Percentiles rank a stretch among this genome's conserved stretches.
These are phyloP conservation scores for Halichondria panicea DNA, from an alignment of 37 sponge, comb jelly and placozoan genomes.

Conservation along the genomic window DNA sequence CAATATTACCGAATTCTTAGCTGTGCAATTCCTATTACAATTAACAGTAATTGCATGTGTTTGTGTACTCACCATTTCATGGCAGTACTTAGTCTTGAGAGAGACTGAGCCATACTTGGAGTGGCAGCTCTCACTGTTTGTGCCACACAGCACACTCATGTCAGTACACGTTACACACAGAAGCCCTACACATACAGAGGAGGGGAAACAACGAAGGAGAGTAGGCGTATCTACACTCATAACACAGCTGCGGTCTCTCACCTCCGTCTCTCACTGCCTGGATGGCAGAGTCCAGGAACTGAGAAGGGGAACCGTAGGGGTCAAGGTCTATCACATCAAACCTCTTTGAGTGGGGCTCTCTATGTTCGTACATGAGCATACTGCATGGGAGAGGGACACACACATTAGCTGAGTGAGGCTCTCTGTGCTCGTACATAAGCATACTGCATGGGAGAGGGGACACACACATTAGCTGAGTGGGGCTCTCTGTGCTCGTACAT, in stretches of 20 bases:
- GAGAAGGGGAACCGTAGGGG: conserved; percentile 94
- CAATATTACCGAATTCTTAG: too few relatives aligned
- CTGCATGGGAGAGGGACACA: too few relatives aligned
- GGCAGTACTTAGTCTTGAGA: conserved; percentile 74
- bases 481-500: too few relatives aligned
- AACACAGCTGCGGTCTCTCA: neutral
- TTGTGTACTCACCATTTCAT: conserved; percentile 91
- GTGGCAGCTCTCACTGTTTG: conserved; percentile 77
- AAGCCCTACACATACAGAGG: conserved; percentile 53
- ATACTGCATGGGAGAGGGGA: neutral
- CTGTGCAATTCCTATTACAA: too few relatives aligned
- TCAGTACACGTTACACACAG: conserved; percentile 98
- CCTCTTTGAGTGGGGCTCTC: conserved; percentile 38
- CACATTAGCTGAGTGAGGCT: too few relatives aligned
- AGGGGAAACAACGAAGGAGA: neutral
- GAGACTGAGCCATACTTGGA: conserved; percentile 93
- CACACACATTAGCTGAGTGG: too few relatives aligned
- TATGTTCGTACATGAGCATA: conserved; percentile 84
- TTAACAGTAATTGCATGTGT: too few relatives aligned
- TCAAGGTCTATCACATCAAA: conserved; percentile 96
- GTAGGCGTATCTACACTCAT: neutral
- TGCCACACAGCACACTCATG: conserved; percentile 94
- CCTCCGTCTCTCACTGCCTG: conserved; percentile 91
- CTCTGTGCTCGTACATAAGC: neutral
- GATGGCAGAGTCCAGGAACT: conserved; percentile 88